Percentiles rank a stretch among this genome's conserved stretches.
These are phyloP conservation scores for Pseudomyrmex pallidus DNA, from an alignment of 1,140 invertebrate genomes.

Conservation along the genomic window DNA sequence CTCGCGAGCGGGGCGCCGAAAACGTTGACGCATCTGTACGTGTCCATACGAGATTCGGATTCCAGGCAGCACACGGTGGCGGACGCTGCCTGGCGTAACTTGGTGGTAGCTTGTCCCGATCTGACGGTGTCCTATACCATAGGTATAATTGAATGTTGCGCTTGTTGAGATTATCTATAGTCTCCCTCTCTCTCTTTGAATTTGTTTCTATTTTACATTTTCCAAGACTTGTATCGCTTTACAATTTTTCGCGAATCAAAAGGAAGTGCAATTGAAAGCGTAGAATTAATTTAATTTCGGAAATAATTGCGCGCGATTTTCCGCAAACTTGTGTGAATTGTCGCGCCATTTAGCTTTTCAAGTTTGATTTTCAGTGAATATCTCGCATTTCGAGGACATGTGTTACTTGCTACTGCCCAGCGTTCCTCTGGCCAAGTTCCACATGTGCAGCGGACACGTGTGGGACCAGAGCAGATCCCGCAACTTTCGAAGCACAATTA, in stretches of 20 bases:
- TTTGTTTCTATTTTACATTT: neutral
- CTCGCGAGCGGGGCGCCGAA: conserved; percentile 77
- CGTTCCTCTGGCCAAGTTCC: conserved; percentile 81
- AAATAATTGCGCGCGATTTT: neutral
- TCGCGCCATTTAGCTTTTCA: conserved; percentile 63
- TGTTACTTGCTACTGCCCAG: conserved; percentile 81
- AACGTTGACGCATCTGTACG: conserved; percentile 74
- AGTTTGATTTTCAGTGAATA: conserved; percentile 79
- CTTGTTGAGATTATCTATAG: neutral
- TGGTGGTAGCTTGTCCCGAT: conserved; percentile 79
- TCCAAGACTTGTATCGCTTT: neutral
- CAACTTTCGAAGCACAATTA: conserved; percentile 82
- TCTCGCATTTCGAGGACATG: conserved; percentile 84
- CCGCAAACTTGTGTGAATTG: neutral
- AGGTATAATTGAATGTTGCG: conserved; percentile 71
- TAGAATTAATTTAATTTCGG: neutral
- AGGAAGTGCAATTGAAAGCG: neutral
- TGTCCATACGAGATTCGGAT: conserved; percentile 81
- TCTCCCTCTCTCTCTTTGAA: neutral
- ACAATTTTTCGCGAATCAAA: neutral
- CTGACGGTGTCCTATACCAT: conserved; percentile 82
- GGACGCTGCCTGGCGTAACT: conserved; percentile 79
- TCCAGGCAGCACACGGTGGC: conserved; percentile 80
- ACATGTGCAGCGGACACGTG: conserved; percentile 82
- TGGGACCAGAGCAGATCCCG: conserved; percentile 84